Conservation (phyloP, 2,113 vertebrate genomes). For the Balaenoptera acutorostrata region DNA sequence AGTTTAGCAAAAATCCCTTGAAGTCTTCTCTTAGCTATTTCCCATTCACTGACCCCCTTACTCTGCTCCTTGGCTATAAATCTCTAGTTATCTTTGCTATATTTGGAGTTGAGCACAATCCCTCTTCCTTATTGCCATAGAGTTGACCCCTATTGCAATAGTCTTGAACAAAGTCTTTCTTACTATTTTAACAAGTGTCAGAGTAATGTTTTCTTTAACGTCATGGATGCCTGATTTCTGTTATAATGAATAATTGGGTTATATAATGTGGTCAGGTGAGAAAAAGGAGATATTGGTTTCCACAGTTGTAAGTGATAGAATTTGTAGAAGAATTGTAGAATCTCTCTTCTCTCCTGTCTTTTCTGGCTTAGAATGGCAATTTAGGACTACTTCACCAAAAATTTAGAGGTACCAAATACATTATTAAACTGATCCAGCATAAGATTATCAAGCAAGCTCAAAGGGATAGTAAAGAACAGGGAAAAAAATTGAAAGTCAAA, state of each 20-base stretch:
- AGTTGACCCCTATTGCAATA: not conserved
- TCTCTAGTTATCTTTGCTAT: not conserved
- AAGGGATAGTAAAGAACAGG: not conserved
- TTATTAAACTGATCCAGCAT: not conserved
- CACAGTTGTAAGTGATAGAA: not conserved
- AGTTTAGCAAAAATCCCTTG: not conserved
- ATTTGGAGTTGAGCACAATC: not conserved
- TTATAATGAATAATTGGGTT: not conserved
- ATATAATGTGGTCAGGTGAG: not conserved
- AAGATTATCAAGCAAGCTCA: not conserved
- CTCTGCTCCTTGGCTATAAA: not conserved
- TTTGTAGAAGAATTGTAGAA: not conserved
- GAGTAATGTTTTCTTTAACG: not conserved
- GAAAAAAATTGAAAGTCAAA: not conserved
- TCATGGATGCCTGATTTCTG: not conserved
- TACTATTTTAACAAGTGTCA: not conserved
- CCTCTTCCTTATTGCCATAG: not conserved
- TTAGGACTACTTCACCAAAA: not conserved
- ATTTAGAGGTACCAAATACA: not conserved
- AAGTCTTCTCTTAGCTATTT: not conserved
- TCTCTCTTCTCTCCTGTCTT: not conserved
- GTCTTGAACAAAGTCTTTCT: not conserved
- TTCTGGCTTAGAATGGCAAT: not conserved
- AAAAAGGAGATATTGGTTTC: not conserved
- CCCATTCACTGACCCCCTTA: not conserved